Percentiles rank a stretch among this genome's conserved stretches.
phyloP scores from a whole-genome alignment of 1,140 invertebrate genomes.

The Drosophila simulans region DNA sequence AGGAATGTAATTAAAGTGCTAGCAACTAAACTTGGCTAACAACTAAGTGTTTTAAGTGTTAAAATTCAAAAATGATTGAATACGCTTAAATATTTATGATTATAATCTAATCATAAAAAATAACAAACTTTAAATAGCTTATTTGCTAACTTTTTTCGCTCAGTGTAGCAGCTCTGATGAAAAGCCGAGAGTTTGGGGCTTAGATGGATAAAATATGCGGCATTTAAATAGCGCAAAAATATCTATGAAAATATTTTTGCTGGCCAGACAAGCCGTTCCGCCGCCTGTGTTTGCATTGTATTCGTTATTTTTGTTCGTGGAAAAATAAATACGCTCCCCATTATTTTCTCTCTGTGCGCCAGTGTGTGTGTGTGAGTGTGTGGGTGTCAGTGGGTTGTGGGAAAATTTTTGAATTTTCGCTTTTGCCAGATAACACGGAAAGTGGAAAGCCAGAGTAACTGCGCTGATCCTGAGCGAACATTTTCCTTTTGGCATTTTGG shows the following conservation, averaged over 20 bases:
- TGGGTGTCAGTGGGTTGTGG: neutral
- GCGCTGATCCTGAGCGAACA: conserved; percentile 16
- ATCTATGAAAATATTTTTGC: conserved; percentile 53
- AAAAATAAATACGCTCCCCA: conserved; percentile 55
- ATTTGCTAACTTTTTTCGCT: neutral
- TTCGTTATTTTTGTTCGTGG: conserved; percentile 42
- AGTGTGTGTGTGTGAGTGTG: neutral
- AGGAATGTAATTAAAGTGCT: conserved; percentile 12
- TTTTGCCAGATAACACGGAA: conserved; percentile 30
- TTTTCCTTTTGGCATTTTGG: conserved; percentile 54
- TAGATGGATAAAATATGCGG: conserved; percentile 31
- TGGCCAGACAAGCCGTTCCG: conserved; percentile 32
- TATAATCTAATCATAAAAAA: too few species aligned
- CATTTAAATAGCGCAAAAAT: conserved; percentile 60
- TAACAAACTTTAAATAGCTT: too few species aligned
- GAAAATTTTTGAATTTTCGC: conserved; percentile 44
- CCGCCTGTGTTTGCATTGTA: conserved; percentile 29
- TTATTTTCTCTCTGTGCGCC: conserved; percentile 29
- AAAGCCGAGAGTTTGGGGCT: neutral
- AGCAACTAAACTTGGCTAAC: conserved; percentile 7
- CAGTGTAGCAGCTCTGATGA: conserved; percentile 6
- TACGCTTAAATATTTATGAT: too few species aligned
- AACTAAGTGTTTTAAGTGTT: neutral
- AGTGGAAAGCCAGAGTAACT: conserved; percentile 20
- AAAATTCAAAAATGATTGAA: neutral